Base-by-base conservation (phyloP, 1,140 invertebrate genomes). In the Procambarus clarkii region DNA sequence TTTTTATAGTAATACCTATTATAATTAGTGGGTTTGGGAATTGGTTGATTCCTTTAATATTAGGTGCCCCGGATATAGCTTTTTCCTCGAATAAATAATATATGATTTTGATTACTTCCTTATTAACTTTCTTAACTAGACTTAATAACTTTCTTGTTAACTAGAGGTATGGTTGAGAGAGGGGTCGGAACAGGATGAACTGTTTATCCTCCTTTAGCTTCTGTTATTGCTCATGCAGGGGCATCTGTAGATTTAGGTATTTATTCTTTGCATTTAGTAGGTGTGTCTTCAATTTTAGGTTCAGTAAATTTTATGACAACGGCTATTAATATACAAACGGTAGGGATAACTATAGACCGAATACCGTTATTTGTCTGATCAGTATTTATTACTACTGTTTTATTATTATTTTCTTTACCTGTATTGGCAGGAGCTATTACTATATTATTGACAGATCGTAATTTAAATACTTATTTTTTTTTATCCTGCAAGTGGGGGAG, bases 391-490 rank as follows among this genome's bases (percentile, higher is more conserved):
- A 97, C 96, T 84, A 95, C 96, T 48, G 94, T 97, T 94, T 93
- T 97, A 93, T 93, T 97, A 83, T 90, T 97, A 69, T 93, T 97
- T 92, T 96, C 96, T 13, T 93, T 97, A 93, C 96, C 96, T 4
- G 96, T 97, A 15, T 94, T 97, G 95, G 97, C 96, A 2, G 96
- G 96, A 86, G 96, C 95, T 76, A 96, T 97, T 94, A 34, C 34
- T 34, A 34, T 34, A 34, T 34, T 34, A 34, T 97, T 96, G 54
- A 97, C 97, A 95, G 95, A 95, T 93, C 95, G 95, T 3, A 95
- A 95, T 93, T 94, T 95, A 93, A 95, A 95, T 93, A 95, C 95
- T 71, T 93, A 93, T 21, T 95, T 95, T 93, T 93, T 95, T 95
- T 94, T 94, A 95, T 91, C 94, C 95, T 48, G 92, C 86, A 11